Base-by-base conservation (phyloP, 1,140 invertebrate genomes). In the Drosophila novamexicana region DNA sequence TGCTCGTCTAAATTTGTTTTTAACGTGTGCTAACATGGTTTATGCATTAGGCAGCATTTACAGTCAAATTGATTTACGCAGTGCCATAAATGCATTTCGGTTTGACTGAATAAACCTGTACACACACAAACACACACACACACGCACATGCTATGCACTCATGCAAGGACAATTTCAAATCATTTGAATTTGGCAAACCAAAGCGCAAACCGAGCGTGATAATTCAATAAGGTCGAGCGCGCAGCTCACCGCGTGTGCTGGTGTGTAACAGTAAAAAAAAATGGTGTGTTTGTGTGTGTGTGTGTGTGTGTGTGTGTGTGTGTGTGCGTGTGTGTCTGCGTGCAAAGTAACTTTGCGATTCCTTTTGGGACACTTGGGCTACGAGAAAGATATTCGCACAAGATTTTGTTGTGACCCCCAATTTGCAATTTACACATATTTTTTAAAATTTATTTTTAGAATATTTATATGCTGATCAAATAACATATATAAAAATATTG, bases 111-210 rank as follows among this genome's bases (percentile, higher is more conserved):
- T 49, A 39, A 47, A 34, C 40, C 40, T 57, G 62, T 4, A 61
- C 8, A 47, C 32, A 47, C 9, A 34, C 44, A 61, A 0, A 34
- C 22, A n/a, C 34, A 18, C 18, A 18, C 47, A 44, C 34, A 61
- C 12, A 53, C 18, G 45, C 54, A 52, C 22, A 56, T 34, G 52
- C 16, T 6, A 62, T 68, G 50, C 58, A 58, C 53, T 54, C 62
- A 76, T 64, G 69, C 69, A 64, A 68, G 62, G 63, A 59, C 70
- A 63, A 74, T 79, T 74, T 65, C 54, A 63, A 77, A 74, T 69
- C 67, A 86, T 82, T 88, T 81, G 80, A 81, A 84, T 83, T 84
- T 47, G 71, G 50, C 67, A 75, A 80, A 73, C 65, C 82, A 78
- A 88, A 69, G 76, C 68, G 39, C 36, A 79, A 84, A 63, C 80